Percentiles rank a stretch among this genome's conserved stretches.
phyloP scores from a whole-genome alignment of 2,797 vertebrate genomes.

The Hapalemur alaotrensis region DNA sequence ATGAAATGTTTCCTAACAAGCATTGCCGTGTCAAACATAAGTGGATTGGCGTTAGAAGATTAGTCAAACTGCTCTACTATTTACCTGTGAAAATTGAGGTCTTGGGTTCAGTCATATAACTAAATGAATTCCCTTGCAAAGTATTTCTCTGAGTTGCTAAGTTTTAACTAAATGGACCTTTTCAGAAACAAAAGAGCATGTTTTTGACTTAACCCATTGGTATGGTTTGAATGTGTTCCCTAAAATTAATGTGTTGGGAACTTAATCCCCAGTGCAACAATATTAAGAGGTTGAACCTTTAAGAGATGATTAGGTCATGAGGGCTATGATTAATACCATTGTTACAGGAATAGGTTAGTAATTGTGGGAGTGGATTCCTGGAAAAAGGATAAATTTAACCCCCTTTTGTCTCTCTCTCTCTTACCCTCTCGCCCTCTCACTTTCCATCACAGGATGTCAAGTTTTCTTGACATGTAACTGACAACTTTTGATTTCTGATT shows the following conservation, averaged over 20 bases:
- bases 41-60: conserved; percentile 27
- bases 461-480: background rate
- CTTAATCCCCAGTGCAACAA: background rate
- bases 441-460: background rate
- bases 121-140: conserved; percentile 37
- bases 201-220: background rate
- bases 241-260: background rate
- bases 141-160: conserved; percentile 53
- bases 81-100: conserved; percentile 76
- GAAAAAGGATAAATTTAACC: background rate
- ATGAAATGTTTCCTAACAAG: conserved; percentile 60
- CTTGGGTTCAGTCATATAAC: conserved; percentile 44
- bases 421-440: background rate
- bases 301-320: background rate
- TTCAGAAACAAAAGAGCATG: conserved; percentile 17
- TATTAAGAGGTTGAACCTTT: background rate
- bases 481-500: background rate
- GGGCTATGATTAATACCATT: background rate
- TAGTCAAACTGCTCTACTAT: conserved; percentile 59
- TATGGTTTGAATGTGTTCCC: background rate
- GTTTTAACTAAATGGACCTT: background rate
- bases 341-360: background rate
- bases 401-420: background rate
- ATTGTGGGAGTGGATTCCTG: background rate
- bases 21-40: conserved; percentile 26